Percentiles rank a stretch among this genome's conserved stretches.
Evolutionary conservation across 2,113 vertebrate species (phyloP).

Genomic region (Monopterus albus): DNA sequence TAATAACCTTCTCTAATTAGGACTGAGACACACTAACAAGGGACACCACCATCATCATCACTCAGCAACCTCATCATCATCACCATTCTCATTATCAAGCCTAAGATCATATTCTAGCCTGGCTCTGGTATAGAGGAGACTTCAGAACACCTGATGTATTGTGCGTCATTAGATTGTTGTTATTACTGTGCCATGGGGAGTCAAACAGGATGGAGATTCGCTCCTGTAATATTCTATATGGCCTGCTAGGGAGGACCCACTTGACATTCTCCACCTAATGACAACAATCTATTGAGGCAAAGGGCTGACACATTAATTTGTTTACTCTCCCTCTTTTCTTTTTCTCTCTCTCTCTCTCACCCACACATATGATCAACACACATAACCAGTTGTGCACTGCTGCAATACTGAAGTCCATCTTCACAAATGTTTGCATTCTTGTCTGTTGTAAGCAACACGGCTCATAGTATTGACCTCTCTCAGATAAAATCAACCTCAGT

Average conservation of each 20-base stretch:
- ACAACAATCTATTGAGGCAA: constrained; percentile 76
- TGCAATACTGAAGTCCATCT: constrained; percentile 9
- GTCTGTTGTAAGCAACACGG: constrained; percentile 31
- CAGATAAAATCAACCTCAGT: constrained; percentile 54
- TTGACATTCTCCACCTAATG: constrained; percentile 79
- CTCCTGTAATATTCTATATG: constrained; percentile 72
- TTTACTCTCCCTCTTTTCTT: constrained; percentile 53
- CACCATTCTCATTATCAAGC: constrained; percentile 77
- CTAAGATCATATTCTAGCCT: constrained; percentile 71
- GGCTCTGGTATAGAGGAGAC: constrained; percentile 72
- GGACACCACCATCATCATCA: constrained; percentile 76
- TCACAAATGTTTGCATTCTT: constrained; percentile 32
- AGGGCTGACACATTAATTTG: constrained; percentile 70
- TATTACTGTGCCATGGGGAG: constrained; percentile 79
- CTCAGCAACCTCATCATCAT: constrained; percentile 80
- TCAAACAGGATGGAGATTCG: constrained; percentile 77
- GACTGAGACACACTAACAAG: constrained; percentile 78
- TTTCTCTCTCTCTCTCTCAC: constrained; percentile 24
- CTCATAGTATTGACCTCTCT: constrained; percentile 55
- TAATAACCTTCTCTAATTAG: constrained; percentile 79
- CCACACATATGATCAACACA: constrained; percentile 26
- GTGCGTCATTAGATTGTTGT: constrained; percentile 80
- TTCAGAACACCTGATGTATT: constrained; percentile 78
- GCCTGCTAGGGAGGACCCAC: constrained; percentile 65
- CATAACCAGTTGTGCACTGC: neutral